These are phyloP conservation scores for Caranx melampygus DNA, from an alignment of 2,113 vertebrate species.

Conservation along the genomic window DNA sequence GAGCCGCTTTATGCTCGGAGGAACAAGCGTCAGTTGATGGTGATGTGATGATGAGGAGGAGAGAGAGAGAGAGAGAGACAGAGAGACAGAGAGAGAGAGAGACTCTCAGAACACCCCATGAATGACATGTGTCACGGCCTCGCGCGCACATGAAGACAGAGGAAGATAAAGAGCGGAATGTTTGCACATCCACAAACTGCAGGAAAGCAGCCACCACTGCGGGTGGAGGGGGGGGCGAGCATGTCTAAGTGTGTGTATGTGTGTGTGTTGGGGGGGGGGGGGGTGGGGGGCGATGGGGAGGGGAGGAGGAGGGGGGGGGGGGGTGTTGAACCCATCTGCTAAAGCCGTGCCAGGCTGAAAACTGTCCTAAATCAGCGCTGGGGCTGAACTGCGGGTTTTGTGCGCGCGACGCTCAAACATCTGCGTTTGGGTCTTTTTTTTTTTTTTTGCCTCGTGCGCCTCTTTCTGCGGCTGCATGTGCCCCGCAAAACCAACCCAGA, in stretches of 20 bases:
- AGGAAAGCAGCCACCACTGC: conserved; percentile 39
- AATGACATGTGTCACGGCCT: conserved; percentile 66
- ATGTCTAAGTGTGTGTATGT: conserved; percentile 7
- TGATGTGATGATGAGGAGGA: too few relatives aligned
- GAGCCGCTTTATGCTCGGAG: not conserved
- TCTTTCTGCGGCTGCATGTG: conserved; percentile 6
- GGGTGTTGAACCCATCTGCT: conserved; percentile 60
- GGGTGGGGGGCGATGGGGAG: not conserved
- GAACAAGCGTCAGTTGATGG: too few relatives aligned
- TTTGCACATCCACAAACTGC: conserved; percentile 61
- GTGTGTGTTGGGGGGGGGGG: not conserved
- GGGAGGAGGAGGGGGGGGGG: conserved; percentile 9
- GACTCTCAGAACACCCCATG: conserved; percentile 68
- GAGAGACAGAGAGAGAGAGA: not conserved
- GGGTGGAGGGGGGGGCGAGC: conserved; percentile 41
- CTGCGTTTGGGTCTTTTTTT: conserved; percentile 29
- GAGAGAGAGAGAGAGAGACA: too few relatives aligned
- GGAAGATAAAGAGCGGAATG: conserved; percentile 2
- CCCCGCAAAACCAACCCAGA: conserved; percentile 17
- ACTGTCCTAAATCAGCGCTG: conserved; percentile 64
- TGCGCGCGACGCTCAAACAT: conserved; percentile 17
- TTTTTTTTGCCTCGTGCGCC: not conserved
- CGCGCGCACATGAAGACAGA: not conserved
- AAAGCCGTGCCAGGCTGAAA: conserved; percentile 57
- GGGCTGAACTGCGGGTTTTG: conserved; percentile 27